A percentile compares a stretch with the other conserved stretches of the same genome.
phyloP scores from a whole-genome alignment of 2,113 vertebrate genomes.

The Cryptotis parvus region DNA sequence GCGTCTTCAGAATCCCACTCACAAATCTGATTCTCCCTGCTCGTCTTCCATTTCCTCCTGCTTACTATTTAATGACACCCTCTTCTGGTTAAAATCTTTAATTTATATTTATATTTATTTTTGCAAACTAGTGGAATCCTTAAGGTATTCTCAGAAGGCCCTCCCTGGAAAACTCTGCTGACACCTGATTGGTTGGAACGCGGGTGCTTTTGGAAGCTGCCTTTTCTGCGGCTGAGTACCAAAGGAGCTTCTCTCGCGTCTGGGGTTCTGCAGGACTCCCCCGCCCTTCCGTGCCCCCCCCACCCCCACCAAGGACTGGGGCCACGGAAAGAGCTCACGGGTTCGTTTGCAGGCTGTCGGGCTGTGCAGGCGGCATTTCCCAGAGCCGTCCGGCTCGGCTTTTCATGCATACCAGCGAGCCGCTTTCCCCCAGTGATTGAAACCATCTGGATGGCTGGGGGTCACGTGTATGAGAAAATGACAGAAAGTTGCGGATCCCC shows the following conservation, averaged over 20 bases:
- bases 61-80: slow-evolving; percentile 43
- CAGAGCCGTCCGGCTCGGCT: slow-evolving; percentile 78
- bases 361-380: slow-evolving; percentile 70
- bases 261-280: slow-evolving; percentile 22
- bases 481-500: slow-evolving; percentile 82
- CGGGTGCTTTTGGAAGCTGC: neutral
- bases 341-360: slow-evolving; percentile 66
- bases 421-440: slow-evolving; percentile 83
- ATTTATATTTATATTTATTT: neutral
- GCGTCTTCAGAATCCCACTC: slow-evolving; percentile 47
- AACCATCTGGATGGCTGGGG: slow-evolving; percentile 81
- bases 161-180: neutral
- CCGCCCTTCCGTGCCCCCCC: no score
- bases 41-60: neutral
- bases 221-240: slow-evolving; percentile 19
- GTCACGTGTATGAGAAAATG: slow-evolving; percentile 85
- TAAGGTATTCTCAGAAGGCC: slow-evolving; percentile 35
- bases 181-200: neutral
- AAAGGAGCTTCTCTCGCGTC: neutral
- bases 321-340: slow-evolving; percentile 51
- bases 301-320: slow-evolving; percentile 17
- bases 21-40: slow-evolving; percentile 36
- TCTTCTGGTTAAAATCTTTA: neutral
- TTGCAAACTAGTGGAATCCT: slow-evolving; percentile 49
- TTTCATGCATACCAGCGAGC: slow-evolving; percentile 83